Base-by-base conservation (phyloP, 2,888 invertebrate species). In the Protodeltote pygarga region DNA sequence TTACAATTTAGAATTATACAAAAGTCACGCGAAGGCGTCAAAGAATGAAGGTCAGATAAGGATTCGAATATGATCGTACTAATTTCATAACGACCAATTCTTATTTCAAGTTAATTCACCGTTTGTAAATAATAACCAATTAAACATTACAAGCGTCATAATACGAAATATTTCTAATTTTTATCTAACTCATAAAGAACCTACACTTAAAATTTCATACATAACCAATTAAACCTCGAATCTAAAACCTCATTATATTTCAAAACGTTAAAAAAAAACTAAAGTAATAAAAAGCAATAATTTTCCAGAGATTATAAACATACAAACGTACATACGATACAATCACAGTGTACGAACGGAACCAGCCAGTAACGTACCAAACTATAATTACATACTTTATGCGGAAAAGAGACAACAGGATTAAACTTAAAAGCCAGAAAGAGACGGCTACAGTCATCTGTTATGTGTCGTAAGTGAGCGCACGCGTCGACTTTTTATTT, bases 401-500 rank as follows among this genome's bases (percentile, higher is more conserved):
- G 74, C 73, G 49, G 21, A 72, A 71, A 67, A 73, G 20, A 49
- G 63, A 33, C 5, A 28, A 16, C 0, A 5, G 37, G 21, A 52
- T 11, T 46, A 34, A 38, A 13, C 11, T n/a, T 11, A 5, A 39
- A 28, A 21, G 76, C 3, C 1, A 14, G 52, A 82, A 39, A 34
- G 66, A 66, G 81, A 81, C 11, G 9, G 55, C 19, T 39, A 60
- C 42, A 74, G 50, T 71, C 75, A 74, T 79, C 74, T 76, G 75
- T 82, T 85, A 82, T 83, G 68, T 79, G 75, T 68, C 73, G 77
- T 73, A 80, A 78, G 75, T 71, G 71, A 64, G 73, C 85, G 85
- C 87, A 79, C 79, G 85, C 81, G 83, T 71, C 75, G 65, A 46
- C 71, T 81, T 82, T 82, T 82, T 79, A 76, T 75, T 74, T 46